Base-by-base conservation (phyloP, 2,888 invertebrate species). In the Caenorhabditis panamensis region DNA sequence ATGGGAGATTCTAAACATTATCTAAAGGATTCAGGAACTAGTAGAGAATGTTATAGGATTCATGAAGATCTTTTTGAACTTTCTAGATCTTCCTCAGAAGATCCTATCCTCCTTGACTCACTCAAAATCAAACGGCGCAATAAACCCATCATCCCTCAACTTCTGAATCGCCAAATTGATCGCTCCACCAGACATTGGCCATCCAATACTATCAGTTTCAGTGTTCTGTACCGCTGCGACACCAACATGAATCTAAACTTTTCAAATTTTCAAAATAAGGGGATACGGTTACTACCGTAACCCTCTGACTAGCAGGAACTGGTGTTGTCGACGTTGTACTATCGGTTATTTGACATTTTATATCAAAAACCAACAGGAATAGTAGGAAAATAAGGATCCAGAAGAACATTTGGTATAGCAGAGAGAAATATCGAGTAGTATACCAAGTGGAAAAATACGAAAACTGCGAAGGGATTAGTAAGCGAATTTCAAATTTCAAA, bases 231-330 rank as follows among this genome's bases (percentile, higher is more conserved):
- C 81, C 26, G 86, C 80, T 18, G 80, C 79, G 80, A 83, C 66
- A 88, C 92, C 92, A 64, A 94, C 93, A 90, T 95, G 94, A 88
- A 97, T 96, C 92, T 31, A 31, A 31, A 31, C 9, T 31, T 31
- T 31, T 31, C 20, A 31, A 31, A 31, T 31, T 6, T 31, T 31
- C 31, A 31, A 31, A 31, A 6, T 31, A 31, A 31, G n/a, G n/a
- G n/a, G n/a, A n/a, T n/a, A n/a, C n/a, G n/a, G n/a, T n/a, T n/a
- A n/a, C 47, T 20, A 73, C 75, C 75, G 75, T 75, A 22, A 51
- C 61, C 26, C 47, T 37, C 18, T 75, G 59, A 6, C 28, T 58
- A 11, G 54, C 61, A 3, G 75, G 75, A 6, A 75, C 75, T 11
- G 75, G 58, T 26, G 73, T 73, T 11, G 64, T 73, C 16, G 73